Evolutionary conservation across 2,797 vertebrate species (phyloP), one percentile per base, ranked within the genome.

Genomic region (Poeciliopsis turneri): DNA sequence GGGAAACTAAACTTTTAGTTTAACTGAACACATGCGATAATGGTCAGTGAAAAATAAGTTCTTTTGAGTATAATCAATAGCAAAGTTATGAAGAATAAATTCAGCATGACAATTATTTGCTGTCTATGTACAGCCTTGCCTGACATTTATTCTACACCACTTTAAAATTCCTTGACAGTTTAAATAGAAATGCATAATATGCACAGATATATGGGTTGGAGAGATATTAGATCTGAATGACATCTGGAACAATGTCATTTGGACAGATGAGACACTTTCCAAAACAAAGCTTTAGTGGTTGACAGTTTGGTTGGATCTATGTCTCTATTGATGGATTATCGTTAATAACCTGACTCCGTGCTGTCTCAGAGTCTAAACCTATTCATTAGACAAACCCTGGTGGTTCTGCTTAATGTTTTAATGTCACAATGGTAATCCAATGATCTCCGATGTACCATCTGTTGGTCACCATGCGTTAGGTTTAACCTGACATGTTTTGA

Each of bases 21-120:
- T 88, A 91, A 91, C 80, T 90, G 87, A 86, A 90, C 79, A 83
- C 85, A 88, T 80, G 88, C 92, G 91, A 88, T 90, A 84, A 78
- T 6, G 82, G 84, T 87, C 79, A 84, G 78, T 84, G 76, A 84
- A 76, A 20, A 84, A 90, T 82, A 87, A 88, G 78, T 83, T 59
- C 49, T 71, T 84, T 87, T 88, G 86, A 88, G 57, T 43, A 25
- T 4, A n/a, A 90, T 87, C 90, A 90, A 89, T 85, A 89, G 84
- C 82, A 87, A 88, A 87, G 85, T 90, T 90, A 78, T 43, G 75
- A 89, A 76, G 78, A 20, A 5, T 23, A 51, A 49, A 20, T 49
- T 49, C 47, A 23, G 49, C 20, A 28, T 25, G 23, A n/a, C 11
- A 55, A 55, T 10, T 4, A n/a, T 25, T 55, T 55, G 51, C 51